Base-by-base conservation (phyloP, 2,888 invertebrate genomes). In the Chrysotoxum bicinctum region DNA sequence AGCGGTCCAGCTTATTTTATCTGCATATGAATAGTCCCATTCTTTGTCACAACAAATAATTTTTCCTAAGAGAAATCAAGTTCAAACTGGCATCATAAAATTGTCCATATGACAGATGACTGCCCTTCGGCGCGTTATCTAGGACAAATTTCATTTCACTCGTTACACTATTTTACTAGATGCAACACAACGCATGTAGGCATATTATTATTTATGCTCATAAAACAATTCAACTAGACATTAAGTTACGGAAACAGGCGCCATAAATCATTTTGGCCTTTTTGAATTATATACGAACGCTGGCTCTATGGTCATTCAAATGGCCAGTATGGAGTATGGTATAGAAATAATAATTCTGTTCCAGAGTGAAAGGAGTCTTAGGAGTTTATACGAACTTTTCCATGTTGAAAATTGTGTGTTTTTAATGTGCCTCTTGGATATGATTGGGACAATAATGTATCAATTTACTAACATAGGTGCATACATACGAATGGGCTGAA, bases 141-240 rank as follows among this genome's bases (percentile, higher is more conserved):
- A 54, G 77, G 70, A 62, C 70, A 70, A 56, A 60, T 60, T 76
- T 76, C 60, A 40, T 76, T 60, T 69, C 54, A 76, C 30, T 66
- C 64, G 64, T 8, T 64, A 45, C 45, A 64, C 37, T 32, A 60
- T 60, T 40, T 60, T 40, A 60, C 60, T 32, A 45, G 45, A 75
- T 43, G 14, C 70, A 52, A 40, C 23, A 16, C 40, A 54, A 62
- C 60, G 37, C 52, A 62, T 70, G 50, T 52, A 37, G 45, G 45
- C 35, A 32, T 56, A 56, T 54, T 58, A 50, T 58, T 35, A 35
- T 19, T 58, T 32, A 35, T 56, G 40, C 32, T 26, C 66, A 64
- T 78, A 64, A 62, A 64, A 69, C 70, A 72, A 54, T 70, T 54
- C 54, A 56, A 62, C 72, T 45, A 72, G 45, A 78, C 69, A 52